Evolutionary conservation across 2,888 invertebrate genomes (phyloP).

Genomic region (Eudemis profundana): DNA sequence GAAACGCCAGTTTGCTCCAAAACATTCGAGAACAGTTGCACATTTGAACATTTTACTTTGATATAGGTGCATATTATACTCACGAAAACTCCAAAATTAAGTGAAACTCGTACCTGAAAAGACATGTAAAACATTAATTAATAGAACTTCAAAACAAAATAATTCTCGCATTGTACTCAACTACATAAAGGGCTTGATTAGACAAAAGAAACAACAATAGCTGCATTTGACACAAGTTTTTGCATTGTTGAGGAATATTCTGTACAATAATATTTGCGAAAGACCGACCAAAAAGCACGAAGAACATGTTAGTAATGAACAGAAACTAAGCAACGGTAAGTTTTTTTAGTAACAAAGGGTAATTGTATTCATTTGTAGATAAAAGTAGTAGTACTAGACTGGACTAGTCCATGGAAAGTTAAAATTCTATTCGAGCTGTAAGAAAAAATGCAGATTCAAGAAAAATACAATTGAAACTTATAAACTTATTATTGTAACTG

Average conservation of each 20-base stretch:
- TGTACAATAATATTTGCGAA: conserved; percentile 3
- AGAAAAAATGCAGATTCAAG: conserved; percentile 3
- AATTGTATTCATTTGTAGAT: conserved; percentile 22
- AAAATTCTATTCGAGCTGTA: background rate
- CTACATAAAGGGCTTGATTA: background rate
- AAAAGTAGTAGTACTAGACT: conserved; percentile 17
- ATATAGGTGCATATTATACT: background rate
- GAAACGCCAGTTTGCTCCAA: background rate
- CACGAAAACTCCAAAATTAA: background rate
- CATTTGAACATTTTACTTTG: too few species aligned
- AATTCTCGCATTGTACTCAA: background rate
- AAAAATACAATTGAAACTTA: too few species aligned
- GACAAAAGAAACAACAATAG: background rate
- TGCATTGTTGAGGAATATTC: background rate
- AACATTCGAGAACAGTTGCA: background rate
- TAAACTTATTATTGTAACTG: too few species aligned
- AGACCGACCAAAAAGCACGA: conserved; percentile 12
- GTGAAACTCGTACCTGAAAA: conserved; percentile 18
- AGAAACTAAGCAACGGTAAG: conserved; percentile 18
- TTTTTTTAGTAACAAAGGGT: conserved; percentile 22
- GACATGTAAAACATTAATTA: background rate
- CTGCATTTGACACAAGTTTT: conserved; percentile 9
- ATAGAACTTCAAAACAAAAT: background rate
- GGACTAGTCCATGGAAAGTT: conserved; percentile 20
- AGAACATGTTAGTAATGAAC: conserved; percentile 16